Conservation (phyloP, 2,797 vertebrate species). For the Rhabdomys pumilio region DNA sequence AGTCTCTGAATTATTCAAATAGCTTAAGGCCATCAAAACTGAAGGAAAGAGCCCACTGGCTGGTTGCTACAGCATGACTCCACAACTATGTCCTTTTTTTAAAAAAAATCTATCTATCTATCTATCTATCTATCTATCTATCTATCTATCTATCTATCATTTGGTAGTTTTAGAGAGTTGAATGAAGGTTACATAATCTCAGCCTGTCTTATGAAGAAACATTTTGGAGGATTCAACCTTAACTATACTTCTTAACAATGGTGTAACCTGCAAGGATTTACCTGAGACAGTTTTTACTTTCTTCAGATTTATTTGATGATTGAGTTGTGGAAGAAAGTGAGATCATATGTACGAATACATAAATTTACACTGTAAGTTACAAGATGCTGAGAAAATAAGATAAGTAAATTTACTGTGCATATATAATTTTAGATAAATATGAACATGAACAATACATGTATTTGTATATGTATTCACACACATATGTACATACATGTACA, state of each 20-base stretch:
- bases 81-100: not conserved
- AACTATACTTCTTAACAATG: not conserved
- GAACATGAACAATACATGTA: not conserved
- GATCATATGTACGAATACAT: not conserved
- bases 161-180: conserved; percentile 18
- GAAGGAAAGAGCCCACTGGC: conserved; percentile 61
- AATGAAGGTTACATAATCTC: not conserved
- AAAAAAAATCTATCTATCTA: not conserved
- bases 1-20: conserved; percentile 62
- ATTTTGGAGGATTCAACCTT: not conserved
- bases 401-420: not conserved
- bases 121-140: no score
- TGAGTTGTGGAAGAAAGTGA: not conserved
- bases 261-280: not conserved
- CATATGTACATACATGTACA: no score
- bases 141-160: not conserved
- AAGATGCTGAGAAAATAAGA: conserved; percentile 47
- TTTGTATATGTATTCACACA: not conserved
- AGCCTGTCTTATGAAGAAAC: not conserved
- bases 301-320: not conserved
- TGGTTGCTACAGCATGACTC: not conserved
- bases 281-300: not conserved
- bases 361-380: not conserved
- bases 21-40: conserved; percentile 67
- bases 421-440: not conserved